Evolutionary conservation across 2,113 vertebrate genomes (phyloP).

Genomic region (Pedetes capensis): DNA sequence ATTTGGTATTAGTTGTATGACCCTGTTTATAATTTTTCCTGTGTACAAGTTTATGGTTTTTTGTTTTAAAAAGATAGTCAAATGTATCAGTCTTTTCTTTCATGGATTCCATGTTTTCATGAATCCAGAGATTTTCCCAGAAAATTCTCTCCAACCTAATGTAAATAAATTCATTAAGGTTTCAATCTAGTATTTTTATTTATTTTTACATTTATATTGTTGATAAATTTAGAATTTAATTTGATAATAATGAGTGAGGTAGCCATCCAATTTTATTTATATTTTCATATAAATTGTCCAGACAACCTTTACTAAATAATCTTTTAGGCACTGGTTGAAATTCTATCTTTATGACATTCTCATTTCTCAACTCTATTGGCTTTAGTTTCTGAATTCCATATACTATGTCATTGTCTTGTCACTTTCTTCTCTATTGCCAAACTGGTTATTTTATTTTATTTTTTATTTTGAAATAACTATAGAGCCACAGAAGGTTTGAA

Average conservation of each 20-base stretch:
- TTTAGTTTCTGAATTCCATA: background rate
- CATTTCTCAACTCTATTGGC: background rate
- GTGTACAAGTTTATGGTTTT: background rate
- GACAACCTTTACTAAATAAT: background rate
- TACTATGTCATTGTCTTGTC: background rate
- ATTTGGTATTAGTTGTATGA: background rate
- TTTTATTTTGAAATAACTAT: background rate
- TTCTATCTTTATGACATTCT: background rate
- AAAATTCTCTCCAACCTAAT: background rate
- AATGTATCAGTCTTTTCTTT: background rate
- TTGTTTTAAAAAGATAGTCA: no score
- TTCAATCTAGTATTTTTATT: background rate
- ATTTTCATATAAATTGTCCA: background rate
- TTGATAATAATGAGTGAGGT: background rate
- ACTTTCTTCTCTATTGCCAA: background rate
- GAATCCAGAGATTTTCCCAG: background rate
- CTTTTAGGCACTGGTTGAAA: background rate
- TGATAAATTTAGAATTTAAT: background rate
- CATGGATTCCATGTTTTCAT: background rate
- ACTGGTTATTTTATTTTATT: background rate
- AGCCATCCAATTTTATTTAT: background rate
- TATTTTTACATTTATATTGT: background rate
- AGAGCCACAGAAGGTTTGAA: background rate
- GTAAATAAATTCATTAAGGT: background rate
- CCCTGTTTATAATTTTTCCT: background rate